Evolutionary conservation across 2,888 invertebrate genomes (phyloP), one percentile per base, ranked within the genome.

Genomic region (Agrilus mali): DNA sequence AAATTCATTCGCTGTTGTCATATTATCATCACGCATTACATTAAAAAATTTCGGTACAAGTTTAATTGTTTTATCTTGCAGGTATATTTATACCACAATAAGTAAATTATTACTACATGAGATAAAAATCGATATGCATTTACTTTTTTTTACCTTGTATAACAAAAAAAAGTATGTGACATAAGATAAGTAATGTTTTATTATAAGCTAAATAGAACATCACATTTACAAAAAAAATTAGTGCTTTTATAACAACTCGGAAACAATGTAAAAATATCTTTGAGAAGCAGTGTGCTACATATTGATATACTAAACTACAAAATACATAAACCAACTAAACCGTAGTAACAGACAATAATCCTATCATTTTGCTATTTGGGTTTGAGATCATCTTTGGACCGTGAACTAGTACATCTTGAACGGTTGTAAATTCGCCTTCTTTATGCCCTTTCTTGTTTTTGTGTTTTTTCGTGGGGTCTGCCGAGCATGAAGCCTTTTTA

Each of bases 391-490:
- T 54, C 50, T 63, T 63, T 8, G 63, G 55, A 45, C 60, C 60
- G 50, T 76, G 74, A 6, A 72, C 72, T 50, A 76, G 57, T 64
- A 75, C 71, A 57, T 77, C 75, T 56, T 76, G 74, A 15, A 77
- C 71, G 15, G 75, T 71, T 39, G 72, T 67, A 59, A 75, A 75
- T 59, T 75, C 72, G 60, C 67, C 57, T 63, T 70, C 46, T 59
- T 63, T 57, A 57, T 68, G 65, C 60, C 61, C 47, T 66, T 73
- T 59, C 43, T 58, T 60, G 34, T 45, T 55, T 47, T 61, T 60
- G 49, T 63, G 61, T 52, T 69, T 70, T 54, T 77, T 74, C 45
- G 59, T 62, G 14, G 65, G 65, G 66, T 64, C 69, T 40, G 67
- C 57, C 14, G 66, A 57, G 42, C 68, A 68, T 48, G 67, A 68